Base-by-base conservation (phyloP, 1,140 invertebrate genomes). In the Drosophila lini region DNA sequence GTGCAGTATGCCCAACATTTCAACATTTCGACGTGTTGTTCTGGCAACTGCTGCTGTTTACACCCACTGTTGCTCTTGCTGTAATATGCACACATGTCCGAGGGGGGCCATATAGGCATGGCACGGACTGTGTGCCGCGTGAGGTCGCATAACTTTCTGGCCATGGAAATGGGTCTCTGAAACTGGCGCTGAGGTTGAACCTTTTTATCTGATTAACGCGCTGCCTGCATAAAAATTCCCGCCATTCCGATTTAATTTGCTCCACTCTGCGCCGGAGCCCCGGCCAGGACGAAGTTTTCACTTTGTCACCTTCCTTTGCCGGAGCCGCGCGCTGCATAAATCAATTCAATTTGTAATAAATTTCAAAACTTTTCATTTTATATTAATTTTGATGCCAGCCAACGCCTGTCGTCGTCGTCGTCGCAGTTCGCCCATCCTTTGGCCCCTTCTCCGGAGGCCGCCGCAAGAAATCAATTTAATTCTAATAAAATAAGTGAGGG, bases 301-400 rank as follows among this genome's bases (percentile, higher is more conserved):
- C 77, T 88, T 89, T 88, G 83, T 88, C 83, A 89, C 83, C 83
- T 89, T 80, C 74, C 55, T 67, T 55, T 48, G 45, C 41, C 13
- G 9, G 13, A 32, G 38, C 52, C 59, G 64, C 6, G 63, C 61
- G 55, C 71, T 84, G 84, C 84, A 88, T 88, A 88, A 88, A 88
- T 88, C 84, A 88, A 88, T 88, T 88, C 80, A 88, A 88, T 89
- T 88, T 88, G 84, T 89, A 88, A 88, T 89, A 88, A 88, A 88
- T 88, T 88, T 89, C 84, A 88, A 77, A 88, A 88, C 84, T 88
- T 88, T 88, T 88, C 84, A 89, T 88, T 88, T 88, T 89, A 89
- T 88, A 88, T 88, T 88, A 88, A 88, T 88, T 89, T 83, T 83
- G 81, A 88, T 83, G 84, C 69, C 74, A 78, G 59, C 76, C 84